Evolutionary conservation across 2,113 vertebrate genomes (phyloP).

Genomic region (Isurus oxyrinchus): DNA sequence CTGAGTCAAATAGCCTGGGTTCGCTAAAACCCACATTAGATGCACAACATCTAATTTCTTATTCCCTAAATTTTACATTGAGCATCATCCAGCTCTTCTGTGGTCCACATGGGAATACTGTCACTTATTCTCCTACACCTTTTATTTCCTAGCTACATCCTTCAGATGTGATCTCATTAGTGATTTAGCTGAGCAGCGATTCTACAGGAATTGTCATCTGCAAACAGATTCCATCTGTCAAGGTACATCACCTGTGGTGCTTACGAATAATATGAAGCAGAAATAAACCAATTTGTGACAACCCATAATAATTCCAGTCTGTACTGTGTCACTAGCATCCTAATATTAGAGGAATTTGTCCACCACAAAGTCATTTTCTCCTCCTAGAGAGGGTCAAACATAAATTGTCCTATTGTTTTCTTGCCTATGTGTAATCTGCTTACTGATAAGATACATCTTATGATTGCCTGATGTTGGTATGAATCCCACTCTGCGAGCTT

Average conservation of each 20-base stretch:
- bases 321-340: not conserved
- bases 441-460: not conserved
- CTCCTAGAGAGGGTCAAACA: not conserved
- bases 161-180: conserved; percentile 12
- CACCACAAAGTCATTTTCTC: not conserved
- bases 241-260: not conserved
- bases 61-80: no score
- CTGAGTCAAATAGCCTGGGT: not conserved
- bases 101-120: not conserved
- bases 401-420: not conserved
- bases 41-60: not conserved
- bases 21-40: conserved; percentile 5
- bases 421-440: not conserved
- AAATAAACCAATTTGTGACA: conserved; percentile 18
- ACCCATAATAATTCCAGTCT: not conserved
- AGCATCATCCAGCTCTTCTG: not conserved
- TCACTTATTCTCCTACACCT: not conserved
- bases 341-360: conserved; percentile 5
- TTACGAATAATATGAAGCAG: not conserved
- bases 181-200: not conserved
- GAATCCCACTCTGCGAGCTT: not conserved
- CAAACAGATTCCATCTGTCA: not conserved
- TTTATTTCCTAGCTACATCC: not conserved
- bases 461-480: no score
- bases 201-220: not conserved